phyloP scores from a whole-genome alignment of 2,888 invertebrate genomes.

The Harpalus rubripes region DNA sequence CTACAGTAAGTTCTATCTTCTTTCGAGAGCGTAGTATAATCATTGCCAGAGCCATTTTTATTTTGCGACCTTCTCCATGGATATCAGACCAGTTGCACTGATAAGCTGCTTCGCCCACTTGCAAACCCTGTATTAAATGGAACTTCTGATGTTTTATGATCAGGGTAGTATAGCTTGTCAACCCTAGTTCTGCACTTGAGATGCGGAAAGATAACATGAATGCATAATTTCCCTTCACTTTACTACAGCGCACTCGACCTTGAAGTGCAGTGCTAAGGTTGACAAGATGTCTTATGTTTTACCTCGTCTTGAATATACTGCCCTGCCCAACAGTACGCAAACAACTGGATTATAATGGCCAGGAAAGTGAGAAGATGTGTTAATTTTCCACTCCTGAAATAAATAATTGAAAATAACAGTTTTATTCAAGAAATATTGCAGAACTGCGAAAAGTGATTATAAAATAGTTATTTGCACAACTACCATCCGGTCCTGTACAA shows the following conservation, averaged over 20 bases:
- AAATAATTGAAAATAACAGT: background rate
- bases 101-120: constrained; percentile 16
- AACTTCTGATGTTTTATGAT: background rate
- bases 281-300: background rate
- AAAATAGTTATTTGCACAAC: too few relatives aligned
- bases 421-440: too few relatives aligned
- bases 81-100: constrained; percentile 14
- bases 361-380: background rate
- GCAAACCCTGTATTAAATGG: constrained; percentile 6
- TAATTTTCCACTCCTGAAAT: background rate
- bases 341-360: background rate
- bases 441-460: too few relatives aligned
- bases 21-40: constrained; percentile 13
- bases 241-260: too few relatives aligned
- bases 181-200: too few relatives aligned
- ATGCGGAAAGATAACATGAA: too few relatives aligned
- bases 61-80: background rate
- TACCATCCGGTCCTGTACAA: too few relatives aligned
- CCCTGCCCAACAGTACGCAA: constrained; percentile 6
- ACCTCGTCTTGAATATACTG: background rate
- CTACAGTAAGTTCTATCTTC: constrained; percentile 5
- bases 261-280: too few relatives aligned
- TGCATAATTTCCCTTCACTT: too few relatives aligned
- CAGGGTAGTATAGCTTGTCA: background rate
- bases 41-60: background rate